Base-by-base conservation (phyloP, 2,113 vertebrate genomes). In the Larimichthys crocea region DNA sequence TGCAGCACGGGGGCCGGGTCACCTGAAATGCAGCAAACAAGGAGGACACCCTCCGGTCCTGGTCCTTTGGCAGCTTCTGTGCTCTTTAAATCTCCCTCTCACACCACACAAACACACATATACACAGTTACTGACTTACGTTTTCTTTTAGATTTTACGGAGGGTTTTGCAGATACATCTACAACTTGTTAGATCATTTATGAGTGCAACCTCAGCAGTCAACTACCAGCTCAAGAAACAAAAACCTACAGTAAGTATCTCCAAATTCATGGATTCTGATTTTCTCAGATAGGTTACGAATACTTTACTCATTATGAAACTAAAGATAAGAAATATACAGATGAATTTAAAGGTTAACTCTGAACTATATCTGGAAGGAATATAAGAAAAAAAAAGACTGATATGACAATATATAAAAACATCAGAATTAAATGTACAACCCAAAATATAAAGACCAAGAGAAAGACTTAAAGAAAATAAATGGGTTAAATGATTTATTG, bases 1-100 rank as follows among this genome's bases (percentile, higher is more conserved):
- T 93, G 91, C 76, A 74, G 83, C 57, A 24, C 4, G 59, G 89
- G 84, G 77, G 81, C 59, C 60, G 24, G 89, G 88, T 88, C 91
- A 90, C 88, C 89, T 92, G 87, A 80, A 82, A 85, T 55, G 76
- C 70, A 20, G 55, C 78, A 55, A 78, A 76, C 73, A 72, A 16
- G 72, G 71, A 65, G 74, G 50, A 60, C 63, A 3, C 66, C 55
- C 26, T 29, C 19, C 63, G 22, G 52, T n/a, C 24, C 59, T 2
- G 3, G 5, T 52, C 65, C 64, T 72, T 68, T 56, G 19, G 17
- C 73, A 31, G 24, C 60, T 63, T 53, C 16, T 40, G 31, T 50
- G 35, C 62, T 69, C 44, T 75, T 20, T 56, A 20, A 40, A 22
- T 61, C 8, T 55, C 22, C 5, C 8, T 53, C 22, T 42, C 22